Conservation (phyloP, 2,113 vertebrate species). For the Ictidomys tridecemlineatus region DNA sequence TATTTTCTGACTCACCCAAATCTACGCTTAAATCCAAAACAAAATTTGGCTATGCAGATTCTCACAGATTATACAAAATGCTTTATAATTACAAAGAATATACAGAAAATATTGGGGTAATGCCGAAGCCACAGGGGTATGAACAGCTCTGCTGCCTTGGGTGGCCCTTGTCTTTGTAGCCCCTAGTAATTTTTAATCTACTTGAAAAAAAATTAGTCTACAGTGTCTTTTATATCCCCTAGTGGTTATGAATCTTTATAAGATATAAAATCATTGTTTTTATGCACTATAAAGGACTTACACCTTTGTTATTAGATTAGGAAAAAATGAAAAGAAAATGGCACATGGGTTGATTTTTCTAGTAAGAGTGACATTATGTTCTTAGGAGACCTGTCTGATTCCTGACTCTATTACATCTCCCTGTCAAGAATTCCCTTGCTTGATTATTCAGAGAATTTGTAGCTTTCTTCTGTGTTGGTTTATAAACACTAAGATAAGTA, state of each 20-base stretch:
- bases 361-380: background rate
- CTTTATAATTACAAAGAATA: background rate
- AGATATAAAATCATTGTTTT: background rate
- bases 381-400: background rate
- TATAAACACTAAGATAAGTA: background rate
- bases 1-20: background rate
- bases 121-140: accelerated
- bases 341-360: background rate
- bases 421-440: too few species aligned
- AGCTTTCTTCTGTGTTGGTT: background rate
- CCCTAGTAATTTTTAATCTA: background rate
- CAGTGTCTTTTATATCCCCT: background rate
- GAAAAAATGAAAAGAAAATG: background rate
- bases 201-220: background rate
- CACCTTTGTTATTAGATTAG: background rate
- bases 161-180: background rate
- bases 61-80: background rate
- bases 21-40: background rate
- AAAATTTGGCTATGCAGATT: background rate
- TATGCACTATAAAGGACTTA: background rate
- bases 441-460: background rate
- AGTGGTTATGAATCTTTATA: background rate
- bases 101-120: background rate
- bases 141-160: background rate
- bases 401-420: background rate